Percentiles rank a stretch among this genome's conserved stretches.
These are phyloP conservation scores for Dicrostonyx torquatus DNA, from an alignment of 2,797 vertebrate species.

Conservation along the genomic window DNA sequence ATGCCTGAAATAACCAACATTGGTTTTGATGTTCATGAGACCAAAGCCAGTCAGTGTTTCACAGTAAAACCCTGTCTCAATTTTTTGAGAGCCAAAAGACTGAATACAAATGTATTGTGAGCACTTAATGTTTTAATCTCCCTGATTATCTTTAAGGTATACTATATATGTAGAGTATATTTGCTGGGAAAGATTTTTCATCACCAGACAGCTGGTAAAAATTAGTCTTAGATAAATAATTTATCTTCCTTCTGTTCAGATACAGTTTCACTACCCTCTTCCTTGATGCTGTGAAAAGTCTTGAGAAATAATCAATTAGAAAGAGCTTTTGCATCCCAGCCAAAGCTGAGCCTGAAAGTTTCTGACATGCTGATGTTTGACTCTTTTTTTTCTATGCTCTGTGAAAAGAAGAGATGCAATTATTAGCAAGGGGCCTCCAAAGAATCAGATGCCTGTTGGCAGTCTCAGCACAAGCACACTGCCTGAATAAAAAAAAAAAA, in stretches of 20 bases:
- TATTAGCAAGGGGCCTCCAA: constrained; percentile 56
- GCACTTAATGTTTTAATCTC: constrained; percentile 46
- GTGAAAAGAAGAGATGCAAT: constrained; percentile 22
- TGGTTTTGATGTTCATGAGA: background rate
- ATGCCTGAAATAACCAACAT: background rate
- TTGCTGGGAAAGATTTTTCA: constrained; percentile 65
- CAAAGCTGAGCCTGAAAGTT: background rate
- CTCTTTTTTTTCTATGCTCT: constrained; percentile 41
- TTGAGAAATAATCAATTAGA: constrained; percentile 73
- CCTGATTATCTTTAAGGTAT: constrained; percentile 55
- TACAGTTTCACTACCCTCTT: constrained; percentile 65
- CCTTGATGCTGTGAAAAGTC: constrained; percentile 68
- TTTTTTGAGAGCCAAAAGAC: background rate
- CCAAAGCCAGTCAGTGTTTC: background rate
- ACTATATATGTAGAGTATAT: constrained; percentile 16
- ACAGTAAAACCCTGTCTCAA: background rate
- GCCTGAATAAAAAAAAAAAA: background rate
- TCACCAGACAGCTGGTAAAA: constrained; percentile 73
- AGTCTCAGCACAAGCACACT: background rate
- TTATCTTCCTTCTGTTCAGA: constrained; percentile 76
- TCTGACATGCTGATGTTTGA: constrained; percentile 53
- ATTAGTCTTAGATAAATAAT: constrained; percentile 78
- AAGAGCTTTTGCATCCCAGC: constrained; percentile 43
- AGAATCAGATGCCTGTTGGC: background rate
- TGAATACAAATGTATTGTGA: constrained; percentile 46